Evolutionary conservation across 2,888 invertebrate species (phyloP).

Genomic region (Norana najaformis): DNA sequence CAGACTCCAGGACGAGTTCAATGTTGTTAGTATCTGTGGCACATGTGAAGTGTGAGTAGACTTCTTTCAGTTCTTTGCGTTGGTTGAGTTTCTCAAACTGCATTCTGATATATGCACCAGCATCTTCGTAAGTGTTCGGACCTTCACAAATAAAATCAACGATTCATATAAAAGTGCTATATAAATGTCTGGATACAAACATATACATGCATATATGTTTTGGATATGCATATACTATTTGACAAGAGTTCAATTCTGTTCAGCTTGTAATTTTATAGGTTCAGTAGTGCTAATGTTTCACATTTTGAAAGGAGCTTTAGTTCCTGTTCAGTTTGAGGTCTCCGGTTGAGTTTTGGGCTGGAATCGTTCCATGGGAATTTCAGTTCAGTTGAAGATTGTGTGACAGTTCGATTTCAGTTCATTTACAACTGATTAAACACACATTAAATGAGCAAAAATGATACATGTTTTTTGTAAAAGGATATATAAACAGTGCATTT

Average conservation of each 20-base stretch:
- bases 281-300: neutral
- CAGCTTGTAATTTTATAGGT: neutral
- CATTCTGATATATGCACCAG: conserved; percentile 24
- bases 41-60: conserved; percentile 39
- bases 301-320: neutral
- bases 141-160: conserved; percentile 28
- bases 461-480: no score
- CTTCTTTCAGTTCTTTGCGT: conserved; percentile 27
- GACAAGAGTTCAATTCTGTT: neutral
- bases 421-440: no score
- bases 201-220: neutral
- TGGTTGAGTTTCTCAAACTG: conserved; percentile 34
- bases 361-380: no score
- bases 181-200: neutral
- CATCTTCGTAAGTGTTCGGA: conserved; percentile 31
- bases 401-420: no score
- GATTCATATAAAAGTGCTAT: neutral
- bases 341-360: no score
- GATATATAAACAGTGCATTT: no score
- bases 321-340: neutral
- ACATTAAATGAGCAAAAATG: no score
- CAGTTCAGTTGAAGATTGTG: no score
- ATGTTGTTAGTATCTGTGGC: conserved; percentile 38
- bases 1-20: conserved; percentile 32
- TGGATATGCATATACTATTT: neutral